phyloP scores from a whole-genome alignment of 2,113 vertebrate genomes.

The Hydrochoerus hydrochaeris region DNA sequence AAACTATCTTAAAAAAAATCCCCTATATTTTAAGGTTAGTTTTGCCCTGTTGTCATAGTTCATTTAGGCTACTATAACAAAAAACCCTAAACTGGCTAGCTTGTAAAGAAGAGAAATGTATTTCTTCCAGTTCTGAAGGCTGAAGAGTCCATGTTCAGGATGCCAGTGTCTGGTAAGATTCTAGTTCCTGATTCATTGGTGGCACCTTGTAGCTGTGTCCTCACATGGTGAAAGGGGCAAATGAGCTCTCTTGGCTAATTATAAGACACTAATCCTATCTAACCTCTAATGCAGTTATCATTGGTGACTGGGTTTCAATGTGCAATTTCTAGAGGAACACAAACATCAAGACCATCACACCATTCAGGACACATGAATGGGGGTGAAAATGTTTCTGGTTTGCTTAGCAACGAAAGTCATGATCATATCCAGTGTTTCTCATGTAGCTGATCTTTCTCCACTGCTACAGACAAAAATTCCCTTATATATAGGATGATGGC shows the following conservation, averaged over 20 bases:
- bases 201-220: background rate
- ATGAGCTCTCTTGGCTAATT: background rate
- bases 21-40: background rate
- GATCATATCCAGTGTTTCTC: background rate
- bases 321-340: background rate
- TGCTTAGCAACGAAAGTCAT: background rate
- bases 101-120: background rate
- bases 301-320: background rate
- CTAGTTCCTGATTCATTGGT: background rate
- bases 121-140: background rate
- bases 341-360: background rate
- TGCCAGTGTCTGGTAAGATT: background rate
- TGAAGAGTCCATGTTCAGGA: background rate
- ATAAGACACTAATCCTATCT: background rate
- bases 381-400: background rate
- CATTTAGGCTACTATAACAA: background rate
- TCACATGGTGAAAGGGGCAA: background rate
- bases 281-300: background rate
- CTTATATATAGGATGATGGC: background rate
- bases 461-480: background rate
- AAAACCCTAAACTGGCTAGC: background rate
- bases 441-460: background rate
- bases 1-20: background rate
- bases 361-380: background rate
- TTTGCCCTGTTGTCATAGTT: background rate